Evolutionary conservation across 2,888 invertebrate genomes (phyloP).

Genomic region (Hirudinaria manillensis): DNA sequence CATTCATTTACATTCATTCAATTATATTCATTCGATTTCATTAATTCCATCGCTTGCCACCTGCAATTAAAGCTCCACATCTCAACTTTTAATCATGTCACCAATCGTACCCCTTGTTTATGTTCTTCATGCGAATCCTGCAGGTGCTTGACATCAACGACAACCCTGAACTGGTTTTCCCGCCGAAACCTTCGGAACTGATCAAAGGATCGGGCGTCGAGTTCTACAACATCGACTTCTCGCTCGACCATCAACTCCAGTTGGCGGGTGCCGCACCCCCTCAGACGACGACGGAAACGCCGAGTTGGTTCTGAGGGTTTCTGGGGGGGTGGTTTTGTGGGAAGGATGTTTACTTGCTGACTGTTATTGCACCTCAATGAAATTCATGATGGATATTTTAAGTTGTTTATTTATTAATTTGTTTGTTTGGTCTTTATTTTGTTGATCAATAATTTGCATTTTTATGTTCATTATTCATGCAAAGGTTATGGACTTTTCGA

Average conservation of each 20-base stretch:
- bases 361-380: too few relatives aligned
- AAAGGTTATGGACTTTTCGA: too few relatives aligned
- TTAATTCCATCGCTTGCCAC: background rate
- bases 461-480: too few relatives aligned
- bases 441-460: too few relatives aligned
- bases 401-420: too few relatives aligned
- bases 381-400: too few relatives aligned
- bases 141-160: constrained; percentile 77
- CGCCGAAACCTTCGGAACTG: constrained; percentile 81
- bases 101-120: too few relatives aligned
- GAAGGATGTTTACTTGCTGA: too few relatives aligned
- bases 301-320: constrained; percentile 29
- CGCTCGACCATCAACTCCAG: constrained; percentile 84
- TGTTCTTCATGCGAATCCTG: background rate
- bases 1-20: background rate
- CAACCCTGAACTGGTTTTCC: constrained; percentile 91
- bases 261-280: constrained; percentile 74
- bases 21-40: background rate
- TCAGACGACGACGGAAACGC: constrained; percentile 25
- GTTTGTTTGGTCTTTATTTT: too few relatives aligned
- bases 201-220: constrained; percentile 64
- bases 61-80: background rate
- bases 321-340: background rate
- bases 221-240: constrained; percentile 98
- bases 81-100: background rate